These are phyloP conservation scores for Anguilla marmorata DNA, from an alignment of 2,797 vertebrate species.

Conservation along the genomic window DNA sequence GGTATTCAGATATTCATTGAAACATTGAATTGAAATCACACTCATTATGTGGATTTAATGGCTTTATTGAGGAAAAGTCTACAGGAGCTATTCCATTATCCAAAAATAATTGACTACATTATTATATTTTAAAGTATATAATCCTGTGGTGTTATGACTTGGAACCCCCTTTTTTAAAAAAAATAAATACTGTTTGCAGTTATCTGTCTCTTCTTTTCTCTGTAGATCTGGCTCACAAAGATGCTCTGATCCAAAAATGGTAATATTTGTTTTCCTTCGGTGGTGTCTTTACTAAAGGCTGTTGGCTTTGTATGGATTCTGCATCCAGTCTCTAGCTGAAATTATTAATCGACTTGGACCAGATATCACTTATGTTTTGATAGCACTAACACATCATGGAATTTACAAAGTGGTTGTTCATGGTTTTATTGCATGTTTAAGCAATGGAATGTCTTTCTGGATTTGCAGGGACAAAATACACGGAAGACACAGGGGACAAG, in stretches of 20 bases:
- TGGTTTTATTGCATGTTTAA: neutral
- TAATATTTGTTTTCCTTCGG: constrained; percentile 27
- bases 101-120: neutral
- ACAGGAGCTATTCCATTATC: neutral
- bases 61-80: neutral
- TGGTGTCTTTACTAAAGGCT: neutral
- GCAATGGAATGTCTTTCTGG: neutral
- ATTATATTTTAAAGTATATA: neutral
- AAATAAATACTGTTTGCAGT: neutral
- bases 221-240: constrained; percentile 21
- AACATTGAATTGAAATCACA: neutral
- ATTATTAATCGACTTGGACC: neutral
- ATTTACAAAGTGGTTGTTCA: neutral
- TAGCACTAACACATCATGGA: neutral
- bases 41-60: neutral
- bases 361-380: neutral
- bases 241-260: constrained; percentile 38
- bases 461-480: neutral
- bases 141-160: neutral
- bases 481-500: neutral
- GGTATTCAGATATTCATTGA: neutral
- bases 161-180: neutral
- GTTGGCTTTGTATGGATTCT: neutral
- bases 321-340: neutral
- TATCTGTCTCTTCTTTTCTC: neutral